Percentiles rank a stretch among this genome's conserved stretches.
Conservation (phyloP, 2,797 vertebrate species). For the Microctenopoma steveboyesi region DNA sequence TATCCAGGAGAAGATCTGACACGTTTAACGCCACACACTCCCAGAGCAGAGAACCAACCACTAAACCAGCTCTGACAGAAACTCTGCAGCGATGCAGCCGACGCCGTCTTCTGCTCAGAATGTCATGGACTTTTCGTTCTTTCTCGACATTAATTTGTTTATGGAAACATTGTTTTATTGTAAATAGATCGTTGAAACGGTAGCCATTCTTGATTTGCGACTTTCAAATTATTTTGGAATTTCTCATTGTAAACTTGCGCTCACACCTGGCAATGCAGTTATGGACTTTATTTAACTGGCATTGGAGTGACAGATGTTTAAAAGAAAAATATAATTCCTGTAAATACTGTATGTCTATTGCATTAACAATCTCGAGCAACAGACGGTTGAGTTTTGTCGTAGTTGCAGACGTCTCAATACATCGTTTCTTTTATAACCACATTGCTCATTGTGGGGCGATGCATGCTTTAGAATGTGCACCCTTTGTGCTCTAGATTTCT, state of each 20-base stretch:
- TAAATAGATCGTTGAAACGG: constrained; percentile 78
- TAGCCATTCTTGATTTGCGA: constrained; percentile 55
- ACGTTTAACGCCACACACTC: constrained; percentile 34
- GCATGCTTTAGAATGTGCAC: constrained; percentile 82
- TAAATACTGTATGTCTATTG: constrained; percentile 76
- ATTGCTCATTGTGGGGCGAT: constrained; percentile 67
- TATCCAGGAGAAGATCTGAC: constrained; percentile 99
- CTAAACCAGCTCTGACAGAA: constrained; percentile 65
- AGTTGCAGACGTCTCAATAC: constrained; percentile 52
- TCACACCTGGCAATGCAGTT: constrained; percentile 57
- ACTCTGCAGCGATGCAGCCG: constrained; percentile 61
- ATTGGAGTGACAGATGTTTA: constrained; percentile 65
- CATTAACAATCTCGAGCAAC: constrained; percentile 69
- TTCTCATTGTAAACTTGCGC: constrained; percentile 53
- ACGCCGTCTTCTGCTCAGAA: constrained; percentile 64
- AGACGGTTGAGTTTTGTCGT: constrained; percentile 63
- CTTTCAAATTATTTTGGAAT: constrained; percentile 13
- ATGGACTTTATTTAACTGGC: constrained; percentile 69
- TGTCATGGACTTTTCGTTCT: constrained; percentile 52
- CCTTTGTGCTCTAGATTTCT: constrained; percentile 69
- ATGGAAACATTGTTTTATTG: constrained; percentile 78
- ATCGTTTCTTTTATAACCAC: constrained; percentile 48
- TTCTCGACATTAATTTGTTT: constrained; percentile 56
- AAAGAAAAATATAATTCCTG: constrained; percentile 71
- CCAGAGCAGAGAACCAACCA: constrained; percentile 63